Evolutionary conservation across 2,888 invertebrate species (phyloP).

Genomic region (Tenodera sinensis): DNA sequence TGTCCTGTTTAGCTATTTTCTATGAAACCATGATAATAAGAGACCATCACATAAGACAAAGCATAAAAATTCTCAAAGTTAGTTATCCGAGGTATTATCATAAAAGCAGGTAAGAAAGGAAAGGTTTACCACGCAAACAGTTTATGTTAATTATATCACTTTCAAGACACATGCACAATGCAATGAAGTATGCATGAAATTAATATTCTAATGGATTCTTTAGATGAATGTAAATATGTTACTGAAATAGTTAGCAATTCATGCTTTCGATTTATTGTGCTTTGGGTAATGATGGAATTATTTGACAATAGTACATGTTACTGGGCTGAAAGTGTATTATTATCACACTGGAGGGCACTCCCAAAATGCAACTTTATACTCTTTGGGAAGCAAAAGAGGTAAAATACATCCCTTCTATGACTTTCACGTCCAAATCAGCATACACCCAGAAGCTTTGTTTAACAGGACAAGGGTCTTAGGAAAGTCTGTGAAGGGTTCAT

Average conservation of each 20-base stretch:
- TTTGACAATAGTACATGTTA: background rate
- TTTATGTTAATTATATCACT: no score
- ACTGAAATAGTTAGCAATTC: background rate
- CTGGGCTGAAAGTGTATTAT: background rate
- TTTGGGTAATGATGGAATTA: background rate
- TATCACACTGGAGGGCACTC: background rate
- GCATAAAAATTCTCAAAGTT: no score
- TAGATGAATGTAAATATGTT: background rate
- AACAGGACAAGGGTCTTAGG: background rate
- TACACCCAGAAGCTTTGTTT: background rate
- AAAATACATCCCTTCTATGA: constrained; percentile 10
- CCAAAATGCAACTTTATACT: background rate
- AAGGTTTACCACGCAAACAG: no score
- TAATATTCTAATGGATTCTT: background rate
- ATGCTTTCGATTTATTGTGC: background rate
- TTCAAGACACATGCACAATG: background rate
- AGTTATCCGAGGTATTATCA: no score
- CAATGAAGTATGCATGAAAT: background rate
- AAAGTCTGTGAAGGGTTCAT: background rate
- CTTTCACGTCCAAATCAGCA: background rate
- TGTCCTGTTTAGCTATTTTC: no score
- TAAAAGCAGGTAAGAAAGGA: no score
- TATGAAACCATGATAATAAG: no score
- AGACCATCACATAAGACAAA: no score
- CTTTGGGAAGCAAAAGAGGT: background rate